Conservation (phyloP, 2,797 vertebrate genomes). For the Atherinosoma microstoma region DNA sequence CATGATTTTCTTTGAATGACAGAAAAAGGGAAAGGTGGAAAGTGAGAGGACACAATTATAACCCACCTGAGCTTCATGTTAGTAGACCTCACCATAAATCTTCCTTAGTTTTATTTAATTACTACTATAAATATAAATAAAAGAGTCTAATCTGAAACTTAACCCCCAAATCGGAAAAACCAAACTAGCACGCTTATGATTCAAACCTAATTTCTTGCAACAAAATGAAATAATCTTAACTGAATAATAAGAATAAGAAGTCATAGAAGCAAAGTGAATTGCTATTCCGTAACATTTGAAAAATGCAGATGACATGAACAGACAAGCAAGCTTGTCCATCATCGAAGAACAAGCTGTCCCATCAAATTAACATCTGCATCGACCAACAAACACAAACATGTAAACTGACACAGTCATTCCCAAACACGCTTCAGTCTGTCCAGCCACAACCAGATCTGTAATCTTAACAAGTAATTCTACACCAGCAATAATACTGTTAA, state of each 20-base stretch:
- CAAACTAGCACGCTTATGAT: too few species aligned
- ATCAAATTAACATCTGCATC: constrained; percentile 13
- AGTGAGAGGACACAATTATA: background rate
- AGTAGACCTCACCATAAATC: background rate
- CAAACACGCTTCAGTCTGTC: constrained; percentile 25
- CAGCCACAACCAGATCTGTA: constrained; percentile 30
- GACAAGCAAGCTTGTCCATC: background rate
- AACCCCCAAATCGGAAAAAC: too few species aligned
- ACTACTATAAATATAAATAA: background rate
- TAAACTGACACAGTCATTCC: constrained; percentile 4
- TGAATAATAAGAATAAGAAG: background rate
- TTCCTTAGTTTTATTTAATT: background rate
- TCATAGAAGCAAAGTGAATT: background rate
- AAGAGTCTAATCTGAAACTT: background rate
- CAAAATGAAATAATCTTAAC: background rate
- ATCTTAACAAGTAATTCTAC: constrained; percentile 23
- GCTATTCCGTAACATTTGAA: background rate
- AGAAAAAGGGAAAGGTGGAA: background rate
- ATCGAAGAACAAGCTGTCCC: background rate
- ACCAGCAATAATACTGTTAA: background rate
- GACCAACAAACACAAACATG: constrained; percentile 4
- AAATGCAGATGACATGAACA: background rate
- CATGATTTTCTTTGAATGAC: background rate
- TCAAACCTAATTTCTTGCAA: background rate
- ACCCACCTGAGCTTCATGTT: background rate